Evolutionary conservation across 2,797 vertebrate species (phyloP).

Genomic region (Spea hammondii): DNA sequence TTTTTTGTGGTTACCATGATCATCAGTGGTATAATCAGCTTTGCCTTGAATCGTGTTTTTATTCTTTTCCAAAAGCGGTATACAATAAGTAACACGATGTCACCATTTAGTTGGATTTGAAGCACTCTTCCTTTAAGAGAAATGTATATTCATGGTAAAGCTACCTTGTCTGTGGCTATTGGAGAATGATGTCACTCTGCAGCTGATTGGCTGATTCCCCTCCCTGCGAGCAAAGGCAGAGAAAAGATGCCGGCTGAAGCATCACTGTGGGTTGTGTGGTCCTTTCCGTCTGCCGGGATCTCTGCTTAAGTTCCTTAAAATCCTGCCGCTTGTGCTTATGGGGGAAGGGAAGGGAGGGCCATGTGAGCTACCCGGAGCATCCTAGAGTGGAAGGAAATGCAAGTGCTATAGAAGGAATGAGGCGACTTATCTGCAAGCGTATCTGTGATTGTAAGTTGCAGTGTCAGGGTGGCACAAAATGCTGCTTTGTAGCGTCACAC

Average conservation of each 20-base stretch:
- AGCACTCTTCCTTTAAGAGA: too few relatives aligned
- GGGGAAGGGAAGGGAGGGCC: constrained; percentile 57
- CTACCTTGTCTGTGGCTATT: constrained; percentile 72
- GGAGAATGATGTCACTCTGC: constrained; percentile 77
- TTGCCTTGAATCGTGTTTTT: too few relatives aligned
- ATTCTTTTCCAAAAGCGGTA: too few relatives aligned
- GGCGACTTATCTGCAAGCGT: constrained; percentile 95
- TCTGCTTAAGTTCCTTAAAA: constrained; percentile 58
- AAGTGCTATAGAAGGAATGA: constrained; percentile 81
- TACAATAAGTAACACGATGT: too few relatives aligned
- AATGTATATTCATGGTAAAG: constrained; percentile 61
- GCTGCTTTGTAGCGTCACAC: constrained; percentile 67
- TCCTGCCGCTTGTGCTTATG: constrained; percentile 51
- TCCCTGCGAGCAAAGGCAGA: constrained; percentile 72
- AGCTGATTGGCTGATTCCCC: constrained; percentile 71
- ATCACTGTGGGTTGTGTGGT: constrained; percentile 72
- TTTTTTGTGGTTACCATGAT: too few relatives aligned
- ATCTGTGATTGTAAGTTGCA: constrained; percentile 98
- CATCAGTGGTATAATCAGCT: too few relatives aligned
- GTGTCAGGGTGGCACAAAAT: constrained; percentile 70
- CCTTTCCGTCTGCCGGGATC: constrained; percentile 62
- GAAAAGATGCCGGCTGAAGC: constrained; percentile 90
- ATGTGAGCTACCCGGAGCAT: constrained; percentile 69
- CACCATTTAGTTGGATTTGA: too few relatives aligned
- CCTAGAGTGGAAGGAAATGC: constrained; percentile 68